A percentile compares a stretch with the other conserved stretches of the same genome.
These are phyloP conservation scores for Oscheius sp. DNA, from an alignment of 2,888 invertebrate species.

Conservation along the genomic window DNA sequence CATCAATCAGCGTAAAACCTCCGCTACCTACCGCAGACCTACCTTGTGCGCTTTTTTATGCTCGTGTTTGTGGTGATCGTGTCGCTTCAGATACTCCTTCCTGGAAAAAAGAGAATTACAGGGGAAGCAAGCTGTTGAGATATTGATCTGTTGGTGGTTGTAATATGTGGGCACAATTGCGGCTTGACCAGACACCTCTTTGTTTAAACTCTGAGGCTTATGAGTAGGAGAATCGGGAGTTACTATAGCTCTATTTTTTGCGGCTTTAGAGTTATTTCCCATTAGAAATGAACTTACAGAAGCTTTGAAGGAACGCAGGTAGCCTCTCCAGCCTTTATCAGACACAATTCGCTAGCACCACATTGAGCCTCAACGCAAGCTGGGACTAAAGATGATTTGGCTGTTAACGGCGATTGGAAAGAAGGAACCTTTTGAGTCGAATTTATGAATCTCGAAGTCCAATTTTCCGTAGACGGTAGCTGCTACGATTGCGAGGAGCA, in stretches of 20 bases:
- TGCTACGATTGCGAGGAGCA: conserved; percentile 2
- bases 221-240: too few species aligned
- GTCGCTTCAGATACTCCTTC: conserved; percentile 31
- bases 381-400: conserved; percentile 32
- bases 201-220: too few species aligned
- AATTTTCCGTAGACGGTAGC: not conserved
- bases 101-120: conserved; percentile 26
- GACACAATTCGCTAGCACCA: conserved; percentile 42
- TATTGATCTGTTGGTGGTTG: not conserved
- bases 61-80: conserved; percentile 31
- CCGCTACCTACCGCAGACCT: not conserved
- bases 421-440: not conserved
- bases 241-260: too few species aligned
- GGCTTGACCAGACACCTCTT: conserved; percentile 14
- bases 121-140: not conserved
- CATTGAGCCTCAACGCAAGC: conserved; percentile 43
- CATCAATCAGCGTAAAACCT: conserved; percentile 18
- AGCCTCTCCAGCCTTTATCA: conserved; percentile 43
- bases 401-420: not conserved
- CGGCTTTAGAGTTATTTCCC: too few species aligned
- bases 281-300: too few species aligned
- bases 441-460: conserved; percentile 10
- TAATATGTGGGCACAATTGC: not conserved
- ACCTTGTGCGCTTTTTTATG: conserved; percentile 10
- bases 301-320: conserved; percentile 47